Evolutionary conservation across 2,888 invertebrate genomes (phyloP).

Genomic region (Patella ulyssiponensis): DNA sequence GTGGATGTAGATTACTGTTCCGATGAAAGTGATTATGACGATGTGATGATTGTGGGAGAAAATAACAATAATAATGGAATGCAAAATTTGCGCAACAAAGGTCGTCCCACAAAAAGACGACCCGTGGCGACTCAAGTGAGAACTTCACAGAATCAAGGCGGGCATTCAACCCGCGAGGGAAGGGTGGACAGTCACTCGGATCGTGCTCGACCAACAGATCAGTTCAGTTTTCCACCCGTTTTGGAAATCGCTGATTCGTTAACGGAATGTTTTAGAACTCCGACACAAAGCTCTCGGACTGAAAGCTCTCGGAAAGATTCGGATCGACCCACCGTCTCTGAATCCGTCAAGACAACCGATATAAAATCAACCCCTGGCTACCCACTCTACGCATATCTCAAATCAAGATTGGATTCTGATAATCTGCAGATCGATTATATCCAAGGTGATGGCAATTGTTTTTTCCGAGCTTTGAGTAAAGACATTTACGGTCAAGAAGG

Average conservation of each 20-base stretch:
- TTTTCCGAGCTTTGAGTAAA: slow-evolving; percentile 63
- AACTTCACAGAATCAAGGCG: background rate
- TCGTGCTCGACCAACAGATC: background rate
- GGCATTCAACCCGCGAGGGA: background rate
- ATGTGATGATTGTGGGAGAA: background rate
- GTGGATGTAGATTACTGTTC: background rate
- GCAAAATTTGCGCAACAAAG: background rate
- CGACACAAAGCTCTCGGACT: background rate
- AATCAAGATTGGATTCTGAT: slow-evolving; percentile 41
- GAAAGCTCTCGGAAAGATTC: background rate
- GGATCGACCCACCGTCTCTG: background rate
- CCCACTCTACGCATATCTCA: slow-evolving; percentile 47
- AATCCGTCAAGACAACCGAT: background rate
- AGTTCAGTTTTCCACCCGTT: background rate
- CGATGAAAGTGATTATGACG: background rate
- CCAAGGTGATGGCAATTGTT: slow-evolving; percentile 63
- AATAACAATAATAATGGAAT: background rate
- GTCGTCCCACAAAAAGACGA: background rate
- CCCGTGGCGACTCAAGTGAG: background rate
- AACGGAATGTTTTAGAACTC: background rate
- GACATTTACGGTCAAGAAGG: slow-evolving; percentile 55
- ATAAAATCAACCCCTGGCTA: slow-evolving; percentile 46
- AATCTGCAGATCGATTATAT: slow-evolving; percentile 57
- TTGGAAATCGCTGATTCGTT: background rate
- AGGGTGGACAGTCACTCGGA: background rate